Percentiles rank a stretch among this genome's conserved stretches.
Conservation (phyloP, 2,797 vertebrate genomes). For the Urophycis tenuis region DNA sequence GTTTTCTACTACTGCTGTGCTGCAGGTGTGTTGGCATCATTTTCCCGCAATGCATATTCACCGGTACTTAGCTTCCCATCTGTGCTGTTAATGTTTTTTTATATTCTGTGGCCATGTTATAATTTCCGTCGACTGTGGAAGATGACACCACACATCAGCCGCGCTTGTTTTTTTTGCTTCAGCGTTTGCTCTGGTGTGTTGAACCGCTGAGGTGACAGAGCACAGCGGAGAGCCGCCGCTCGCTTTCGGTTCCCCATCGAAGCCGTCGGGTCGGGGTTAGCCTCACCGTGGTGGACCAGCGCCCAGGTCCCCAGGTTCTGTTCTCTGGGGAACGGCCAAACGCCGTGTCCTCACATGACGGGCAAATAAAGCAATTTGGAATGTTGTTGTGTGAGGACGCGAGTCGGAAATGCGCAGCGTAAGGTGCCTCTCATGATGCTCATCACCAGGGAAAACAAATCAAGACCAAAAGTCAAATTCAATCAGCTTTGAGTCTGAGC, state of each 20-base stretch:
- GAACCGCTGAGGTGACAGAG: neutral
- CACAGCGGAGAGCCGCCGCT: neutral
- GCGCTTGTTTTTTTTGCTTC: neutral
- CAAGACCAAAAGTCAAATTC: slow-evolving; percentile 54
- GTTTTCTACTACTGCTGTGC: neutral
- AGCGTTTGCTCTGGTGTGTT: neutral
- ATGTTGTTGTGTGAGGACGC: slow-evolving; percentile 19
- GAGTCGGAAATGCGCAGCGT: slow-evolving; percentile 51
- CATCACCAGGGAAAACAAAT: slow-evolving; percentile 40
- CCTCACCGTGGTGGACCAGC: too few species aligned
- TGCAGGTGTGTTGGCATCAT: neutral
- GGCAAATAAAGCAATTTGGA: neutral
- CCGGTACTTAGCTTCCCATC: neutral
- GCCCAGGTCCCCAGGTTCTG: neutral
- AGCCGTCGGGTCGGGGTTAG: neutral
- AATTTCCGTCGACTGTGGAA: neutral
- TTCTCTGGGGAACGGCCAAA: neutral
- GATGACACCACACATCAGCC: neutral
- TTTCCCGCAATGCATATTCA: neutral
- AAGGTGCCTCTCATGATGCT: slow-evolving; percentile 62
- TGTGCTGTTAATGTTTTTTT: neutral
- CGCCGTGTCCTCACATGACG: neutral
- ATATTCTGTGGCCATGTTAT: neutral
- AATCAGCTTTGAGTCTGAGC: slow-evolving; percentile 55
- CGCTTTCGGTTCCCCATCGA: neutral